Evolutionary conservation across 2,797 vertebrate species (phyloP).

Genomic region (Ctenopoma kingsleyae): DNA sequence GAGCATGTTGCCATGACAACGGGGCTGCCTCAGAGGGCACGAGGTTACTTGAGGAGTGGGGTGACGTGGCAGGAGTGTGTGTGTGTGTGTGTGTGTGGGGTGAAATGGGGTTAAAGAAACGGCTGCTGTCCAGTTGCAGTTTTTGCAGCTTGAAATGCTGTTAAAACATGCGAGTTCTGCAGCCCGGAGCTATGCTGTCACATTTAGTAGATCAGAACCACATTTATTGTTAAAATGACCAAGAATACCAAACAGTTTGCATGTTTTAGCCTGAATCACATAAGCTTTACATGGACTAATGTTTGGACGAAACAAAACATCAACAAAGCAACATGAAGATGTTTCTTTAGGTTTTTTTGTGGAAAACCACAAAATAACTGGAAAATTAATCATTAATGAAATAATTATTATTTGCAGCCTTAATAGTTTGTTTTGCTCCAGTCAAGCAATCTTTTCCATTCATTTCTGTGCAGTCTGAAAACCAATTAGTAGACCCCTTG

Average conservation of each 20-base stretch:
- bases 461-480: conserved; percentile 10
- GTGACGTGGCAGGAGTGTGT: conserved; percentile 34
- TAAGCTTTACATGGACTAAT: neutral
- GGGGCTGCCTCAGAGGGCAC: conserved; percentile 52
- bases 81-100: conserved; percentile 32
- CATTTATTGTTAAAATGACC: neutral
- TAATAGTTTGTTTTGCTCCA: neutral
- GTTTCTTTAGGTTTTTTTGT: neutral
- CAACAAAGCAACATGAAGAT: neutral
- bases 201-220: neutral
- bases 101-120: conserved; percentile 29
- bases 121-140: neutral
- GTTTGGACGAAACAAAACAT: neutral
- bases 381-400: neutral
- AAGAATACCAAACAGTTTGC: neutral
- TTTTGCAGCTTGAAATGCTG: neutral
- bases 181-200: neutral
- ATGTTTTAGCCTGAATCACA: conserved; percentile 6
- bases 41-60: conserved; percentile 45
- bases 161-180: conserved; percentile 10
- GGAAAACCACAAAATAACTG: neutral
- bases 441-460: neutral
- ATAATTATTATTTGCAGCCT: too few species aligned
- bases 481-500: conserved; percentile 1
- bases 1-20: conserved; percentile 70